Evolutionary conservation across 2,113 vertebrate species (phyloP), one percentile per base, ranked within the genome.

Genomic region (Naja naja): DNA sequence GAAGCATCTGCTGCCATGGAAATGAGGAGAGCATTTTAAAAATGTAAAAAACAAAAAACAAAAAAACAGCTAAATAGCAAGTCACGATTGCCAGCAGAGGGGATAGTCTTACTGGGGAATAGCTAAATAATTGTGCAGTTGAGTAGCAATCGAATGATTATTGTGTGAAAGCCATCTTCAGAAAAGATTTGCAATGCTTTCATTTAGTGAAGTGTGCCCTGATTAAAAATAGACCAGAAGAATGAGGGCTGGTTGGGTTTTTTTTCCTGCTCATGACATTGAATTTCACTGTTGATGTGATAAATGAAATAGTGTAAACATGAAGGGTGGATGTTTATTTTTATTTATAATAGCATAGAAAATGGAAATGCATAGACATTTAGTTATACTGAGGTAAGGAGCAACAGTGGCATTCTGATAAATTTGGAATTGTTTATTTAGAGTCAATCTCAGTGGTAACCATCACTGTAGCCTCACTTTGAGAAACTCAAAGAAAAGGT

Each of bases 341-440:
- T 58, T 58, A 49, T 69, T 23, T 43, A 39, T 34, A 69, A 47
- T 22, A 88, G 47, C 58, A 20, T 88, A 88, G 69, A 43, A 25
- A 58, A 74, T 88, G 23, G 54, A 64, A 74, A 81, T 27, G 3
- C 88, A 12, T 55, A 87, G 18, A 55, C 58, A 69, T 34, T 5
- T 90, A 20, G 60, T 69, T 81, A 45, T 49, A 10, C 14, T 20
- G 4, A 90, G 45, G 47, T 49, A 88, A 69, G 45, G 34, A 53
- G 47, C 69, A 22, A 30, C 18, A 88, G 87, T 4, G 89, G 0
- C 4, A 30, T 8, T 34, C 89, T 22, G 69, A 52, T 81, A 91
- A 89, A 81, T 64, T 30, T 90, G 69, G 91, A 64, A 30, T 5
- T 93, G 7, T 8, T 93, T 55, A 89, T 49, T 45, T 90, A 94